Evolutionary conservation across 2,797 vertebrate species (phyloP).

Genomic region (Babyrousa celebensis): DNA sequence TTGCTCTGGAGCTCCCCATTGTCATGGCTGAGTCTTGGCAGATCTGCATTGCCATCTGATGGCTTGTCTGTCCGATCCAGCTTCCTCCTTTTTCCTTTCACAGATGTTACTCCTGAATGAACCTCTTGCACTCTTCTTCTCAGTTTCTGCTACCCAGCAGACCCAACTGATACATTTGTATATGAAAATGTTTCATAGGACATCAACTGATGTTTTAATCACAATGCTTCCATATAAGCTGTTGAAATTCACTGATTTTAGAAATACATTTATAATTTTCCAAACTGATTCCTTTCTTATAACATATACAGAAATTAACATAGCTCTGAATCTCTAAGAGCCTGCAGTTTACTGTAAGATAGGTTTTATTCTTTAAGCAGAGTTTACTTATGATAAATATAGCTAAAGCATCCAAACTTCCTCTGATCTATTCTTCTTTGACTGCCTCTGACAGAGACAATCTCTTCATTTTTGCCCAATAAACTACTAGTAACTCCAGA

Average conservation of each 20-base stretch:
- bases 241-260: constrained; percentile 26
- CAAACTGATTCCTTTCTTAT: constrained; percentile 9
- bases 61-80: background rate
- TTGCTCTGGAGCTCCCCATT: background rate
- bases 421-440: constrained; percentile 25
- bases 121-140: background rate
- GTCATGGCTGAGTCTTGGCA: background rate
- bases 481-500: background rate
- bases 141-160: background rate
- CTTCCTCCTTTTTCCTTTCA: background rate
- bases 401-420: constrained; percentile 22
- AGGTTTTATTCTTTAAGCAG: constrained; percentile 46
- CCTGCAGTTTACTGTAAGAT: background rate
- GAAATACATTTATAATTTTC: constrained; percentile 4
- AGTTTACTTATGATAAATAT: constrained; percentile 54
- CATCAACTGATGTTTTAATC: constrained; percentile 26
- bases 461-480: background rate
- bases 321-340: constrained; percentile 35
- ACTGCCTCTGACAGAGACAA: constrained; percentile 27
- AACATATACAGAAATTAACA: background rate
- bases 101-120: background rate
- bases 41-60: background rate
- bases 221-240: background rate
- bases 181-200: constrained; percentile 20
- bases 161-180: background rate